Evolutionary conservation across 2,888 invertebrate genomes (phyloP).

Genomic region (Allolobophora icterica): DNA sequence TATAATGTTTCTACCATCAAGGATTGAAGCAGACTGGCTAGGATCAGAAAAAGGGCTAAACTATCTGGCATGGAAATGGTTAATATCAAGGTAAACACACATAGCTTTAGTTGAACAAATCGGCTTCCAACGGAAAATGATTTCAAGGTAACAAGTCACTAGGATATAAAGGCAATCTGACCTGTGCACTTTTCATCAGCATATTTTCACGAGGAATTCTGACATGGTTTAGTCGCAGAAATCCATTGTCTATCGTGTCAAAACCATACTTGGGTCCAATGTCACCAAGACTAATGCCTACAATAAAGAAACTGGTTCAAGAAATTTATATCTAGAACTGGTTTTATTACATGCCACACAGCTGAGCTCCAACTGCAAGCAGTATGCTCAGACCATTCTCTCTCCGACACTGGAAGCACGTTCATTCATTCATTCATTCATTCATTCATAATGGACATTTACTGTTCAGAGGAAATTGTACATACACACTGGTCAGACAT

Average conservation of each 20-base stretch:
- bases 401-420: no score
- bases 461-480: no score
- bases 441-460: no score
- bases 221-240: conserved; percentile 83
- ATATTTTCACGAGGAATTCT: conserved; percentile 74
- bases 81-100: neutral
- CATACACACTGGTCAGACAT: no score
- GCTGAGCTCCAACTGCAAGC: no score
- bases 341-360: no score
- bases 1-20: no score
- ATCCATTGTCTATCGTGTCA: conserved; percentile 91
- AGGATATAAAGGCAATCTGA: conserved; percentile 31
- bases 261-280: conserved; percentile 93
- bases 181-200: conserved; percentile 48
- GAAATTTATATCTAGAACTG: neutral
- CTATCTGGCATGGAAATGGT: neutral
- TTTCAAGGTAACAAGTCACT: neutral
- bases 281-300: conserved; percentile 86
- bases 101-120: neutral
- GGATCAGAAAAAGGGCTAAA: no score
- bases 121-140: neutral
- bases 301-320: neutral
- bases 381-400: no score
- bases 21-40: no score
- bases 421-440: no score